Conservation (phyloP, 2,797 vertebrate genomes). For the Syndactyla subalaris region DNA sequence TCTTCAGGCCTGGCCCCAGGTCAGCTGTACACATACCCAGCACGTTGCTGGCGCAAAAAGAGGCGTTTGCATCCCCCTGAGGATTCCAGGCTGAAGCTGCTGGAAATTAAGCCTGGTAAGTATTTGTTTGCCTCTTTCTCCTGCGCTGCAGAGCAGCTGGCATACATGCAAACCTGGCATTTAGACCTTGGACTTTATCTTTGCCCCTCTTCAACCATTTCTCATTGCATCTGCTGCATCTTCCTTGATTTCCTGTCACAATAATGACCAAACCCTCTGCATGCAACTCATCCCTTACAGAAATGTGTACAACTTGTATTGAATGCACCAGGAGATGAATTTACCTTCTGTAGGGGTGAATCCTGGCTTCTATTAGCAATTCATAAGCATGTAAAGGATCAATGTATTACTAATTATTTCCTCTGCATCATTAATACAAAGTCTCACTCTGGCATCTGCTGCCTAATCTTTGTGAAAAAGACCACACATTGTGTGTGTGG, state of each 20-base stretch:
- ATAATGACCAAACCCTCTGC: not conserved
- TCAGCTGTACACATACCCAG: slow-evolving; percentile 95
- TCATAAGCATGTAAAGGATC: not conserved
- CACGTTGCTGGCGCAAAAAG: slow-evolving; percentile 98
- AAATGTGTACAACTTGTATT: not conserved
- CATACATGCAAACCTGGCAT: not conserved
- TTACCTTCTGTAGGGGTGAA: not conserved
- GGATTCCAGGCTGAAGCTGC: slow-evolving; percentile 89
- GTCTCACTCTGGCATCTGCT: not conserved
- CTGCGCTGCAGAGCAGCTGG: slow-evolving; percentile 26
- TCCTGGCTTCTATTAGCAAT: not conserved
- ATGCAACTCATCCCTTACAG: not conserved
- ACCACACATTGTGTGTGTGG: not conserved
- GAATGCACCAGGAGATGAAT: not conserved
- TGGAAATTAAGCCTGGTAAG: slow-evolving; percentile 93
- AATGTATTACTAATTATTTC: not conserved
- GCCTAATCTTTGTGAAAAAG: not conserved
- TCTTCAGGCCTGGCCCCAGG: slow-evolving; percentile 87
- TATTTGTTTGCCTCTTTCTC: not conserved
- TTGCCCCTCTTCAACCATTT: not conserved
- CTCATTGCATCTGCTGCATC: not conserved
- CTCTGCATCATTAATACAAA: slow-evolving; percentile 1
- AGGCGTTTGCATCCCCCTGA: slow-evolving; percentile 90
- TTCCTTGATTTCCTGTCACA: not conserved
- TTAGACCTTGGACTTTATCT: slow-evolving; percentile 23